Evolutionary conservation across 2,888 invertebrate genomes (phyloP).

Genomic region (Platerodrilus igneus): DNA sequence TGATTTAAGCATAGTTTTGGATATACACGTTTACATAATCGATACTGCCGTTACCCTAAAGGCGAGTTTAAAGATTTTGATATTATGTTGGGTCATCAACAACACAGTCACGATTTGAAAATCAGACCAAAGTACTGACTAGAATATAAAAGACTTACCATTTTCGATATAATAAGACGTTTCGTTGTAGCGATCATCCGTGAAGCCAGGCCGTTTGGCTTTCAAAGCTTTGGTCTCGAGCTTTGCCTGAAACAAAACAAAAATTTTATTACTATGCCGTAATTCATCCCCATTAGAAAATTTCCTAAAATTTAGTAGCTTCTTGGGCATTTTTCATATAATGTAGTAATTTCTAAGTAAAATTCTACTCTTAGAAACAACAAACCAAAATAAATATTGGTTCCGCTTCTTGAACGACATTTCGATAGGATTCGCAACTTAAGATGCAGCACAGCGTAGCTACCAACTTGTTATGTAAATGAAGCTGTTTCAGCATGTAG

Average conservation of each 20-base stretch:
- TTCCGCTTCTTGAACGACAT: too few relatives aligned
- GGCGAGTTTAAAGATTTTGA: too few relatives aligned
- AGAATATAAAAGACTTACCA: conserved; percentile 57
- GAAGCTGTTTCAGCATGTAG: too few relatives aligned
- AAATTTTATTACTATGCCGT: conserved; percentile 4
- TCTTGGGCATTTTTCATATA: not conserved
- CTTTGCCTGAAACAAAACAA: conserved; percentile 70
- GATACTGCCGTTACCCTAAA: too few relatives aligned
- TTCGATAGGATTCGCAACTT: too few relatives aligned
- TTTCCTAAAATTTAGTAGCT: not conserved
- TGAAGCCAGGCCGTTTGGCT: conserved; percentile 87
- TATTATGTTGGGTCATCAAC: too few relatives aligned
- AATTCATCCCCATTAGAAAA: not conserved
- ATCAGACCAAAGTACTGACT: not conserved
- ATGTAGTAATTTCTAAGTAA: not conserved
- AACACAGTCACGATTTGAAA: conserved; percentile 7
- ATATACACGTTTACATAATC: too few relatives aligned
- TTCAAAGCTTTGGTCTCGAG: conserved; percentile 87
- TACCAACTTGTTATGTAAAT: too few relatives aligned
- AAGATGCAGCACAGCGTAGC: too few relatives aligned
- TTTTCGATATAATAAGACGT: conserved; percentile 94
- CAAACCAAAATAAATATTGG: not conserved
- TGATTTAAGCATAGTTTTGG: too few relatives aligned
- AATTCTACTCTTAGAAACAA: not conserved
- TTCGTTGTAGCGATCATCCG: conserved; percentile 89